Evolutionary conservation across 2,113 vertebrate genomes (phyloP).

Genomic region (Eptesicus fuscus): DNA sequence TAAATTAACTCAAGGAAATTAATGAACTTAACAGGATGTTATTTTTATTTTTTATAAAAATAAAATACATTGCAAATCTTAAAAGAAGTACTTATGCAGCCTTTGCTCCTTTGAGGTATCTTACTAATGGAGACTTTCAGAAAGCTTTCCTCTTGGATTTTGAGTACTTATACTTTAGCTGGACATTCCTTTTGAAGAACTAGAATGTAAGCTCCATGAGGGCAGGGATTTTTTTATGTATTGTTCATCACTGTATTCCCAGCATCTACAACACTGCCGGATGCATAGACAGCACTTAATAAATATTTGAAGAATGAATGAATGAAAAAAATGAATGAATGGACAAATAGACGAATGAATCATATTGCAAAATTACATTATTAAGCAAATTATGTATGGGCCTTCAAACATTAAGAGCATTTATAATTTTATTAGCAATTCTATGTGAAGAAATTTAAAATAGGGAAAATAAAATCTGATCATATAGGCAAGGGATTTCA

Average conservation of each 20-base stretch:
- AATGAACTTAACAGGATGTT: neutral
- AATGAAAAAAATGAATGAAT: neutral
- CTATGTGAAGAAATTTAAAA: conserved; percentile 19
- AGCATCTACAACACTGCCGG: neutral
- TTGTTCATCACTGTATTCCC: conserved; percentile 34
- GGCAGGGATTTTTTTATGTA: conserved; percentile 44
- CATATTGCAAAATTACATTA: conserved; percentile 21
- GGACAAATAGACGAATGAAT: neutral
- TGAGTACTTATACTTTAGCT: conserved; percentile 21
- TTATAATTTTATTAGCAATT: neutral
- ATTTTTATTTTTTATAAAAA: conserved; percentile 42
- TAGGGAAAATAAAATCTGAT: neutral
- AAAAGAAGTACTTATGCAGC: neutral
- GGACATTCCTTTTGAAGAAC: neutral
- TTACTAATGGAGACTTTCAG: neutral
- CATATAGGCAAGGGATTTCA: neutral
- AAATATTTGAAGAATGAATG: conserved; percentile 43
- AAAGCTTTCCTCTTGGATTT: neutral
- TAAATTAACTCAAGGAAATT: conserved; percentile 24
- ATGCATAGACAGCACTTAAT: neutral
- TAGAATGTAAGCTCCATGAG: conserved; percentile 65
- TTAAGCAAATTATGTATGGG: neutral
- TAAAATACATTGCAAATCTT: neutral
- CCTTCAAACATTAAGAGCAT: neutral
- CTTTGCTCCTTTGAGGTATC: neutral